Evolutionary conservation across 2,888 invertebrate genomes (phyloP).

Genomic region (Oxycera nigricornis): DNA sequence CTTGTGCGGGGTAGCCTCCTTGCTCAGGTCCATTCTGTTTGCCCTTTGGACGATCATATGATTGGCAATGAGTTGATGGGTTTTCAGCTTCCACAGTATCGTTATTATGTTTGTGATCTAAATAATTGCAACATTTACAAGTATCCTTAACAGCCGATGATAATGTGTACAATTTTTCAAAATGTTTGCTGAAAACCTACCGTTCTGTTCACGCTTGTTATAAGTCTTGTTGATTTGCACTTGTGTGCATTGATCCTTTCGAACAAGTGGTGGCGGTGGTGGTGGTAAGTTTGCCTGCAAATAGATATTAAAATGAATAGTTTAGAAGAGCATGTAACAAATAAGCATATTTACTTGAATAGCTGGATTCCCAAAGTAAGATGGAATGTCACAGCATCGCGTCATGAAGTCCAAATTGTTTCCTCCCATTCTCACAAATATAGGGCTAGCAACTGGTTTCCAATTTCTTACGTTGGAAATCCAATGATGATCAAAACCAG

Average conservation of each 20-base stretch:
- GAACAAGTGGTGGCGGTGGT: not conserved
- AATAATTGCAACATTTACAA: too few species aligned
- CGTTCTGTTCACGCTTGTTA: not conserved
- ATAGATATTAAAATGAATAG: not conserved
- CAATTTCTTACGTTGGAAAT: slow-evolving; percentile 42
- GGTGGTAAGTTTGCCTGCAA: slow-evolving; percentile 19
- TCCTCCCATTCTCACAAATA: not conserved
- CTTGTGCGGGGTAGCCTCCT: not conserved
- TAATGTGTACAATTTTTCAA: too few species aligned
- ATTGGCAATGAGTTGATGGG: not conserved
- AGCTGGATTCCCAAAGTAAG: slow-evolving; percentile 45
- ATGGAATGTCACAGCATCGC: not conserved
- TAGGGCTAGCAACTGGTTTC: not conserved
- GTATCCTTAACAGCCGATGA: too few species aligned
- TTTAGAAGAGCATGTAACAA: not conserved
- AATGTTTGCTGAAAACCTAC: too few species aligned
- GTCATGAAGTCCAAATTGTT: not conserved
- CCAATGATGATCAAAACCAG: slow-evolving; percentile 40
- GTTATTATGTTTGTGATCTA: too few species aligned
- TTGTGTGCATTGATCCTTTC: slow-evolving; percentile 28
- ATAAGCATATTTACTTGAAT: slow-evolving; percentile 6
- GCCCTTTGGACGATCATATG: not conserved
- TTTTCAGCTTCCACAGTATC: too few species aligned
- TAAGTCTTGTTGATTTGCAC: not conserved
- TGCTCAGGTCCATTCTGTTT: not conserved